phyloP scores from a whole-genome alignment of 2,888 invertebrate genomes.

The Ganaspis brasiliensis region DNA sequence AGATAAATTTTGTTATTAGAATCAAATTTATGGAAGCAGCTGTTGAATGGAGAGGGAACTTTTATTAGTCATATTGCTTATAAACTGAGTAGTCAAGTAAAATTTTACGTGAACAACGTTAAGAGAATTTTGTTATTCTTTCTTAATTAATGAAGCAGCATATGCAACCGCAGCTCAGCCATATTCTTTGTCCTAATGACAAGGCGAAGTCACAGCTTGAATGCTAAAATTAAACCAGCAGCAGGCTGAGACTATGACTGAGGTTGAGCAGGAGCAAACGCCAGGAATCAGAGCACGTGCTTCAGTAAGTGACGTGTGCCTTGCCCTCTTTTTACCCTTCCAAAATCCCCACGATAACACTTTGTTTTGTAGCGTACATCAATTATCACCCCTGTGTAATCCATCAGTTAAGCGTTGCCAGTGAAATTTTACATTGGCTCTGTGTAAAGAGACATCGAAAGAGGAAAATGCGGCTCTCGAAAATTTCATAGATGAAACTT shows the following conservation, averaged over 20 bases:
- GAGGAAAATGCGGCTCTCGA: constrained; percentile 23
- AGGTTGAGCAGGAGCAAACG: constrained; percentile 77
- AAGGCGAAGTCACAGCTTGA: constrained; percentile 73
- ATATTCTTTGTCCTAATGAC: constrained; percentile 75
- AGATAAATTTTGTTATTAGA: constrained; percentile 1
- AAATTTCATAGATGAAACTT: not conserved
- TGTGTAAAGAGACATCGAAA: not conserved
- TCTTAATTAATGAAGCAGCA: constrained; percentile 48
- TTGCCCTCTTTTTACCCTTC: constrained; percentile 64
- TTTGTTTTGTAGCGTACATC: constrained; percentile 23
- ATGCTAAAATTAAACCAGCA: constrained; percentile 74
- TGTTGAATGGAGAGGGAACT: constrained; percentile 21
- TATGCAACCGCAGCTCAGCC: constrained; percentile 58
- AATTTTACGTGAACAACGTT: not conserved
- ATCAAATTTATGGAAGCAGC: constrained; percentile 29
- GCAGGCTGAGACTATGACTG: constrained; percentile 68
- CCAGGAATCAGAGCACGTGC: constrained; percentile 79
- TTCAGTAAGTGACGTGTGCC: constrained; percentile 77
- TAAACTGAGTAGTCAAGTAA: not conserved
- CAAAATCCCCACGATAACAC: constrained; percentile 44
- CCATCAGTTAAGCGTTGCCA: not conserved
- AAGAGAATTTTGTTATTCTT: constrained; percentile 40
- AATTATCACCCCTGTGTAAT: constrained; percentile 15
- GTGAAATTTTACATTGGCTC: constrained; percentile 20
- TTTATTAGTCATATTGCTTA: constrained; percentile 15